Percentiles rank a stretch among this genome's conserved stretches.
phyloP scores from a whole-genome alignment of 53 echinoderm and acorn worm genomes.

The Henricia sp. region DNA sequence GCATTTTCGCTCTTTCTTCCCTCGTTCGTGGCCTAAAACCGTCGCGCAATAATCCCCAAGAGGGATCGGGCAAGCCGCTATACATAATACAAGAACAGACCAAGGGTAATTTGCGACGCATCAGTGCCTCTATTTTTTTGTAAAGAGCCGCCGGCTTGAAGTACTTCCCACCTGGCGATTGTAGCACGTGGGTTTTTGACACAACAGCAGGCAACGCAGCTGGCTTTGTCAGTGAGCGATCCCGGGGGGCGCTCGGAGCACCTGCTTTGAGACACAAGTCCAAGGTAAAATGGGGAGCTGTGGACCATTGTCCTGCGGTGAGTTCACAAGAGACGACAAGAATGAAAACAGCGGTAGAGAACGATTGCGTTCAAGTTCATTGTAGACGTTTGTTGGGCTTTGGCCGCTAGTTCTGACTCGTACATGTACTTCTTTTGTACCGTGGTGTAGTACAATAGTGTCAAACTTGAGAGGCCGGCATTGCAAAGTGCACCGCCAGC shows the following conservation, averaged over 20 bases:
- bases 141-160: background rate
- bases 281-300: background rate
- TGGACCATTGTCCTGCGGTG: background rate
- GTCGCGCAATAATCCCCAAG: background rate
- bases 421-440: too few species aligned
- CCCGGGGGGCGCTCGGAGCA: background rate
- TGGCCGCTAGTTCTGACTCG: too few species aligned
- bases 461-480: too few species aligned
- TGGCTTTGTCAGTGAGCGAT: background rate
- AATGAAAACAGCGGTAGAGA: background rate
- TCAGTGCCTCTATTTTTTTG: background rate
- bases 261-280: background rate
- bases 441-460: too few species aligned
- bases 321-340: background rate
- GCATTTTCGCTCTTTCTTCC: background rate
- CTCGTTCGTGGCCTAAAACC: background rate
- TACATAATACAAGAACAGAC: background rate
- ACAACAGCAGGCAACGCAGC: background rate
- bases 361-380: too few species aligned
- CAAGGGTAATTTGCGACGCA: background rate
- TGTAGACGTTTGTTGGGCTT: too few species aligned
- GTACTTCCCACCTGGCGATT: background rate
- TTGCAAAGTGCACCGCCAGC: too few species aligned
- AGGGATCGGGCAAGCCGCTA: conserved; percentile 5
- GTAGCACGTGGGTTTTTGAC: conserved; percentile 31